Conservation (phyloP, 2,113 vertebrate genomes). For the Bambusicola thoracicus region DNA sequence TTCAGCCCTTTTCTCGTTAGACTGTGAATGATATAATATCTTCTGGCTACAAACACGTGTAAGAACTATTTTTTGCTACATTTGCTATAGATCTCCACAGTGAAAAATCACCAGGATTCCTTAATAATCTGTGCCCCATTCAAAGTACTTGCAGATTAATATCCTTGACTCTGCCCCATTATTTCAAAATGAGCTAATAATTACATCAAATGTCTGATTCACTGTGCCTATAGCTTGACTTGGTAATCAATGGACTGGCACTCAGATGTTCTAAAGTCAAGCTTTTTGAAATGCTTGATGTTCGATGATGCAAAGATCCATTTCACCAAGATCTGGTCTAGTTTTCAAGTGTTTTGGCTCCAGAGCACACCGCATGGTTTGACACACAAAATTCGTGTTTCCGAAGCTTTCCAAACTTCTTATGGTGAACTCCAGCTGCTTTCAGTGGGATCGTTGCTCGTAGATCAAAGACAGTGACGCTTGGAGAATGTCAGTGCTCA, state of each 20-base stretch:
- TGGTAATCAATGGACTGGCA: not conserved
- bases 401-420: not conserved
- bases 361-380: not conserved
- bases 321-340: not conserved
- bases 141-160: not conserved
- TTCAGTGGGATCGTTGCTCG: slow-evolving; percentile 13
- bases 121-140: not conserved
- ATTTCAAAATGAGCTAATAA: not conserved
- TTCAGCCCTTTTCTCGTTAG: not conserved
- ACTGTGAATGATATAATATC: not conserved
- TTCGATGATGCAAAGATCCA: not conserved
- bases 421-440: slow-evolving; percentile 35
- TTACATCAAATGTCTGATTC: not conserved
- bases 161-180: not conserved
- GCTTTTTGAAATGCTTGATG: not conserved
- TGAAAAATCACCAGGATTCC: not conserved
- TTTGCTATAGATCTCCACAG: not conserved
- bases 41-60: not conserved
- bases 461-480: slow-evolving; percentile 19
- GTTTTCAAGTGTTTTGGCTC: not conserved
- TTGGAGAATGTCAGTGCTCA: not conserved
- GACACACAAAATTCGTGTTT: not conserved
- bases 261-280: not conserved
- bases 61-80: not conserved
- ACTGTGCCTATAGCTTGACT: not conserved